Evolutionary conservation across 1,140 invertebrate species (phyloP), one percentile per base, ranked within the genome.

Genomic region (Sesamia nonagrioides): DNA sequence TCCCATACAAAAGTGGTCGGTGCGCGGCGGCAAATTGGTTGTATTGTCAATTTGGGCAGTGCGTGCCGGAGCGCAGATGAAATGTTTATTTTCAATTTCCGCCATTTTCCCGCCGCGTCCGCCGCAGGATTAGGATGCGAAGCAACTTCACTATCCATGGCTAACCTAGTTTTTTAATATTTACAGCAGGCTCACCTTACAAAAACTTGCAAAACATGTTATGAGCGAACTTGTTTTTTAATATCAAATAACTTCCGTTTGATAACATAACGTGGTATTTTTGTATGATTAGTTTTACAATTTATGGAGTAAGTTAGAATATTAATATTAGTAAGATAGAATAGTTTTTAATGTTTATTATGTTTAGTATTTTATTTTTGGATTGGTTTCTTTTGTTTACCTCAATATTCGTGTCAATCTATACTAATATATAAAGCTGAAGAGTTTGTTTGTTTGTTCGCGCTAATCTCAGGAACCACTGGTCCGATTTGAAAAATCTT

Each of bases 31-130:
- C 90, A 94, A 94, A 94, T 94, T 94, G 93, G 92, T 94, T 93
- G 93, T 94, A 94, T 94, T 93, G 92, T 94, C 92, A 94, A 94
- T 94, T 94, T 94, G 93, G 93, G 91, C 93, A 94, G 93, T 95
- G 92, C 92, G 92, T 94, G 92, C 90, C 91, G 89, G 88, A 84
- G 92, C 89, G 90, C 89, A 92, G 92, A 92, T 93, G 91, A 91
- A 95, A 95, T 95, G 93, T 95, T 95, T 95, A 94, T 95, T 94
- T 95, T 95, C 93, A 94, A 95, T 95, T 95, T 94, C 92, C 89
- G 90, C 84, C 91, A 92, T 92, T 94, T 92, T 89, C 90, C 90
- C 88, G 87, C 86, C 86, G 87, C 89, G 88, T 81, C 88, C 85
- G 89, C 87, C 89, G 83, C 87, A 82, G 91, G 92, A 95, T 94